These are phyloP conservation scores for Phrynocephalus vlangalii DNA, from an alignment of 2,797 vertebrate genomes.

Conservation along the genomic window DNA sequence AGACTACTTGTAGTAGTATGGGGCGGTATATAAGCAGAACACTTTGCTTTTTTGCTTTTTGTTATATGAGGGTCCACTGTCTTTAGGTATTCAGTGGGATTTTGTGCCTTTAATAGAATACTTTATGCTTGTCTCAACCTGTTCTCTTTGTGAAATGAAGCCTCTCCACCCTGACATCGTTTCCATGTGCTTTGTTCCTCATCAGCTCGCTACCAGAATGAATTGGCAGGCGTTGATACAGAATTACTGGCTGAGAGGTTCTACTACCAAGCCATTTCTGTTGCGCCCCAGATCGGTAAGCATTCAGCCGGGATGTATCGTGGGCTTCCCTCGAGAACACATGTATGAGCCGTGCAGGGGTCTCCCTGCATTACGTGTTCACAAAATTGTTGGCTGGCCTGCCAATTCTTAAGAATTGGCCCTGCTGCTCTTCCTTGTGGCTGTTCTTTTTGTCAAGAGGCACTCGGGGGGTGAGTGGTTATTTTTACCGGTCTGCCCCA, in stretches of 20 bases:
- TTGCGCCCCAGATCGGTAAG: slow-evolving; percentile 95
- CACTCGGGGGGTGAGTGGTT: too few relatives aligned
- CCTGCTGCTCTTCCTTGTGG: too few relatives aligned
- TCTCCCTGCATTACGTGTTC: background rate
- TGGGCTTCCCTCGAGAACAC: background rate
- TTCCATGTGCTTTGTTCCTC: background rate
- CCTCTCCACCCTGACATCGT: background rate
- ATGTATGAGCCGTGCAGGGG: background rate
- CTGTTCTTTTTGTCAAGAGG: too few relatives aligned
- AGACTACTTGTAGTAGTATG: too few relatives aligned
- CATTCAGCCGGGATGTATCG: background rate
- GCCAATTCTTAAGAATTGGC: too few relatives aligned
- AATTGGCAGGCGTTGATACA: slow-evolving; percentile 93
- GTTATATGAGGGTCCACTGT: background rate
- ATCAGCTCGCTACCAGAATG: slow-evolving; percentile 96
- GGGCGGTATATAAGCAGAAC: too few relatives aligned
- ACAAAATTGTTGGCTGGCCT: background rate
- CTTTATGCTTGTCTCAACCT: too few relatives aligned
- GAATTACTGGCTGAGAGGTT: slow-evolving; percentile 94
- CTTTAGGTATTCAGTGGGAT: background rate
- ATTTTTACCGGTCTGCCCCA: too few relatives aligned
- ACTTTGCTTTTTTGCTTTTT: too few relatives aligned
- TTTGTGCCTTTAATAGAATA: background rate
- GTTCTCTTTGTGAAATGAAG: background rate
- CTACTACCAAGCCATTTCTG: slow-evolving; percentile 96